Base-by-base conservation (phyloP, 92 coral and sea anemone genomes). In the Epizoanthus scotinus region DNA sequence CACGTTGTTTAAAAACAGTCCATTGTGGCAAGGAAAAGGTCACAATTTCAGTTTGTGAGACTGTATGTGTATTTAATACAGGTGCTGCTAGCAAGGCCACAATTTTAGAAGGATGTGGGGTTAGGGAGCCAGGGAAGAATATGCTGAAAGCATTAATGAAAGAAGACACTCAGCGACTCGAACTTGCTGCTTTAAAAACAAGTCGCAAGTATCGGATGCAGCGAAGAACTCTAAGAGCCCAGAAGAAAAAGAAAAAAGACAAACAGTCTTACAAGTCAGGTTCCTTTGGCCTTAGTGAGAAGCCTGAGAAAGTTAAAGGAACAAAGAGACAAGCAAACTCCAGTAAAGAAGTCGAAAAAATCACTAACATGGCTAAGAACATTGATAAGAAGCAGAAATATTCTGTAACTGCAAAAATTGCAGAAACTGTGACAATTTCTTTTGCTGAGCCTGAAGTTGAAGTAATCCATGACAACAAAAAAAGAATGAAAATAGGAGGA, bases 1-100 rank as follows among this genome's bases (percentile, higher is more conserved):
- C 78, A 38, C 69, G 79, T 24, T 78, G 88, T 52, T 65, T 87
- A 19, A 81, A 90, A 62, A 90, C 85, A 36, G 71, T 69, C 13
- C 87, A 82, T 60, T 85, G 92, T 71, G 87, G 89, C 3, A 71
- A 72, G 17, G 71, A 83, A 62, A 84, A 49, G 49, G 88, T 88
- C 13, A 8, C 67, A 24, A 79, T 80, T 71, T 80, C 88, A 24
- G 88, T 78, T 24, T 84, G 85, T 61, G 89, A 85, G 42, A 85
- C 89, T 36, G 74, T 89, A n/a, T n/a, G n/a, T n/a, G n/a, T n/a
- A n/a, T n/a, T n/a, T n/a, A n/a, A n/a, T n/a, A n/a, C n/a, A n/a
- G 89, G 89, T 85, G 81, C 92, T 55, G 92, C 82, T 18, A 89
- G 92, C 63, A 89, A 89, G 49, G 84, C 85, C 62, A 83, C 78